phyloP scores from a whole-genome alignment of 2,888 invertebrate genomes.

The Lagria hirta region DNA sequence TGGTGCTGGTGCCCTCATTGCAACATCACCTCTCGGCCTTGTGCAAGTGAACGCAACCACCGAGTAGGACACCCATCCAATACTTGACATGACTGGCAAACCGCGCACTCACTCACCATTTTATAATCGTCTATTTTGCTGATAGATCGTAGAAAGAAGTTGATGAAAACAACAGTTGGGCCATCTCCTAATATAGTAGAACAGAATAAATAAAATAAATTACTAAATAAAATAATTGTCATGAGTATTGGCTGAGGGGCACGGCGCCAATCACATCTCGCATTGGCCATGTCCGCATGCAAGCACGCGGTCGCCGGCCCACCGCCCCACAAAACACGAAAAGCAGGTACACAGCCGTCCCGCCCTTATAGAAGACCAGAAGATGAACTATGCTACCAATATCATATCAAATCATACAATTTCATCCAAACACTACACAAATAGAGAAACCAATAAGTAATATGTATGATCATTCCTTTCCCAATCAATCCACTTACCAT shows the following conservation, averaged over 20 bases:
- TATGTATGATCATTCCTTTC: constrained; percentile 40
- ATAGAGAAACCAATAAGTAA: constrained; percentile 46
- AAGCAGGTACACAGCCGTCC: constrained; percentile 46
- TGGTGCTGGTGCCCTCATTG: constrained; percentile 56
- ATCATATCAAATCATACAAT: constrained; percentile 1
- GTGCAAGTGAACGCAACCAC: constrained; percentile 49
- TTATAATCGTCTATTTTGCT: constrained; percentile 99
- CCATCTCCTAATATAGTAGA: constrained; percentile 68
- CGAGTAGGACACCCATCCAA: constrained; percentile 46
- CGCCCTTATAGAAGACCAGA: constrained; percentile 37
- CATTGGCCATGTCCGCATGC: constrained; percentile 49
- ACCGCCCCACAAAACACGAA: constrained; percentile 40
- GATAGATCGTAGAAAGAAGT: constrained; percentile 96
- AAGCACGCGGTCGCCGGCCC: constrained; percentile 40
- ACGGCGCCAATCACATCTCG: constrained; percentile 53
- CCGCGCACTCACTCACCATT: constrained; percentile 90
- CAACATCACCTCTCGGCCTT: constrained; percentile 47
- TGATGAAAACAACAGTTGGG: constrained; percentile 87
- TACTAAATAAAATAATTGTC: constrained; percentile 35
- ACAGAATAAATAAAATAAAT: constrained; percentile 51
- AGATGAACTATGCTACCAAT: constrained; percentile 40
- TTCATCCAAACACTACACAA: constrained; percentile 48
- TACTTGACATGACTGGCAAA: constrained; percentile 55
- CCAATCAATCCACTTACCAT: constrained; percentile 81
- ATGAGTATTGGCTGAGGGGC: constrained; percentile 45